Base-by-base conservation (phyloP, 2,797 vertebrate species). In the Phaenicophaeus curvirostris region DNA sequence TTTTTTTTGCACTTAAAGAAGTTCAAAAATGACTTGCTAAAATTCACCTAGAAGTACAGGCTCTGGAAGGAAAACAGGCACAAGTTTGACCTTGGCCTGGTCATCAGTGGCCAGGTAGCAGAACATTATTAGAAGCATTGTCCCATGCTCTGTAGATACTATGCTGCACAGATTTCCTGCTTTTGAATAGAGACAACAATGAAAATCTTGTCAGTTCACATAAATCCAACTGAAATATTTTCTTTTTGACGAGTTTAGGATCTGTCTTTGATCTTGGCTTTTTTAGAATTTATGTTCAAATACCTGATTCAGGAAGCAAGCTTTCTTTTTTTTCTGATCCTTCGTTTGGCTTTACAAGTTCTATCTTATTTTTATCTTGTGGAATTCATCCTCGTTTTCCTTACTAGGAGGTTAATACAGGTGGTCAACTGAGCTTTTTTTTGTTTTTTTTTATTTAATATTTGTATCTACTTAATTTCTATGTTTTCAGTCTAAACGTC, bases 1-100 rank as follows among this genome's bases (percentile, higher is more conserved):
- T 42, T 63, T 77, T 63, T 77, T 39, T 72, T 39, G 11, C 17
- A 6, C 9, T 58, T 73, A 11, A 0, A 31, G 51, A 54, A 39
- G 35, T 50, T 59, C 15, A 54, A 15, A 77, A 59, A 9, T 6
- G 13, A 24, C 25, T 76, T 79, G 81, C 30, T 71, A 4, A 69
- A 82, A 37, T 13, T 55, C 33, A 13, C 1, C 2, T 37, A 6
- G 25, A 66, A 46, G 11, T 53, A 5, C 14, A 42, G 63, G 9
- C n/a, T 62, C 11, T 69, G 55, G 41, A 50, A 50, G 51, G 19
- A 42, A 31, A 44, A 20, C 7, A 4, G 20, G 33, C 13, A 4
- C 11, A 28, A 35, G 35, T 53, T 59, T 89, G 59, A 44, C 53
- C 31, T 71, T 0, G 0, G 1, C 31, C 16, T 82, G 65, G 35